Conservation (phyloP, 2,797 vertebrate species). For the Anguilla obscura region DNA sequence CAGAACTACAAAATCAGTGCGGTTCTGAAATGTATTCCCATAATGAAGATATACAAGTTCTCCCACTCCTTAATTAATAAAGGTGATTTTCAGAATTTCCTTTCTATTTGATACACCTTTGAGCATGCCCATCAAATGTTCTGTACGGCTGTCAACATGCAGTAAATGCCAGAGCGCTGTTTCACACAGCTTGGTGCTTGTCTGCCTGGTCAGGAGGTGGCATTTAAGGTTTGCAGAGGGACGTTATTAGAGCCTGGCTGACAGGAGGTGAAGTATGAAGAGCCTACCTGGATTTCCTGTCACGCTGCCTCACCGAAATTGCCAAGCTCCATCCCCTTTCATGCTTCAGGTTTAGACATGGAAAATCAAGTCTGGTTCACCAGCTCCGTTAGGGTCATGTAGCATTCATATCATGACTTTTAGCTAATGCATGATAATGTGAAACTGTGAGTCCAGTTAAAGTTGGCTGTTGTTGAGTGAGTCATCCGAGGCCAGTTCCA, state of each 20-base stretch:
- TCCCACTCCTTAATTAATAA: background rate
- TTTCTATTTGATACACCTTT: background rate
- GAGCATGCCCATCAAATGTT: background rate
- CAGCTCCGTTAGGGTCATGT: background rate
- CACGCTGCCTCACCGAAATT: background rate
- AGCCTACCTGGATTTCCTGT: background rate
- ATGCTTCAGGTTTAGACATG: conserved; percentile 1
- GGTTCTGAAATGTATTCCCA: background rate
- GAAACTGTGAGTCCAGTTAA: background rate
- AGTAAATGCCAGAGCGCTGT: background rate
- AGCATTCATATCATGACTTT: background rate
- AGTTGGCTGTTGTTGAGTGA: background rate
- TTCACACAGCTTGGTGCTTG: background rate
- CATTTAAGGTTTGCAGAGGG: conserved; percentile 6
- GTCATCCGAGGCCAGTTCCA: background rate
- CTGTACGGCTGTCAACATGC: background rate
- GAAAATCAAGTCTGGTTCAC: background rate
- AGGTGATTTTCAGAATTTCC: background rate
- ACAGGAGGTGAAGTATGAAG: background rate
- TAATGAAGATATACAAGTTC: background rate
- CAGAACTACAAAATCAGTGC: background rate
- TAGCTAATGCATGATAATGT: background rate
- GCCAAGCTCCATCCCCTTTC: background rate
- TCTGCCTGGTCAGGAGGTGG: conserved; percentile 5
- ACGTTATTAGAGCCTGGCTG: background rate